These are phyloP conservation scores for Trissolcus brochymenae DNA, from an alignment of 2,888 invertebrate species.

Conservation along the genomic window DNA sequence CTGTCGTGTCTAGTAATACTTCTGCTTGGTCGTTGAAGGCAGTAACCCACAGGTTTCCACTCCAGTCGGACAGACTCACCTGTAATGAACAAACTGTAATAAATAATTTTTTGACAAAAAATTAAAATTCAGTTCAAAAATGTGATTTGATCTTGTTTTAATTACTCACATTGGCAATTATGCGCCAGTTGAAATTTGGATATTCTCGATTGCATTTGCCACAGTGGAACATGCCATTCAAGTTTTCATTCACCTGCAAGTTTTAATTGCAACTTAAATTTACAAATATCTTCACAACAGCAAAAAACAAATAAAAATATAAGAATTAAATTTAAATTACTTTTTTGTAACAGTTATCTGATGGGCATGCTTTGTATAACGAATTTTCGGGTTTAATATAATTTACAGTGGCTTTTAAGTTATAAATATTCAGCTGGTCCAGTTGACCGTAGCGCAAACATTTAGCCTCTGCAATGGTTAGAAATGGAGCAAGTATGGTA, in stretches of 20 bases:
- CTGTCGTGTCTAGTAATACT: constrained; percentile 82
- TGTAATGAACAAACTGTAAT: constrained; percentile 68
- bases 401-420: constrained; percentile 86
- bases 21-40: constrained; percentile 92
- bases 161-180: constrained; percentile 85
- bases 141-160: no score
- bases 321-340: constrained; percentile 61
- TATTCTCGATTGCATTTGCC: constrained; percentile 94
- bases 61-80: constrained; percentile 91
- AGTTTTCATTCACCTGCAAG: constrained; percentile 85
- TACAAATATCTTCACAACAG: constrained; percentile 6
- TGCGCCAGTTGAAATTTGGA: constrained; percentile 90
- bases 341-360: constrained; percentile 95
- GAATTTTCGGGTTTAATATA: constrained; percentile 89
- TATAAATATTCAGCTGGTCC: constrained; percentile 90
- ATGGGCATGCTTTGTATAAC: constrained; percentile 94
- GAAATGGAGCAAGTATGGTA: constrained; percentile 81
- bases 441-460: constrained; percentile 83
- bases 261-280: no score
- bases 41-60: constrained; percentile 92
- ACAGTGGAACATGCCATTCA: constrained; percentile 92
- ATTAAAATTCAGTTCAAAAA: neutral
- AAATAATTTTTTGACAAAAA: neutral
- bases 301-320: neutral
- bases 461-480: constrained; percentile 86